Base-by-base conservation (phyloP, 2,888 invertebrate species). In the Pilophorus perplexus region DNA sequence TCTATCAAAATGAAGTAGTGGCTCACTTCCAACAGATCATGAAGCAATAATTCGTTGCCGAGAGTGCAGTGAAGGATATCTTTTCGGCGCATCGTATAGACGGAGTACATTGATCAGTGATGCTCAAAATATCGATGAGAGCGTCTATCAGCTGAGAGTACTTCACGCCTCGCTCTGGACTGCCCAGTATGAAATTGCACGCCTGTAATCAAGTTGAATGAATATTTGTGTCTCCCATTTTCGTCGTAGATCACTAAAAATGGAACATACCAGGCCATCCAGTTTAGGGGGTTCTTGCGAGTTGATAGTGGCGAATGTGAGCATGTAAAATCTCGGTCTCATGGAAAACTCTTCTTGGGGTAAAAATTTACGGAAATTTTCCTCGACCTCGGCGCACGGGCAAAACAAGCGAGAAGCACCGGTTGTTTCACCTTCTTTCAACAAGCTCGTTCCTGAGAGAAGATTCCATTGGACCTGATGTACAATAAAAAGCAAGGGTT, bases 131-230 rank as follows among this genome's bases (percentile, higher is more conserved):
- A 71, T 89, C 85, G 23, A 94, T 85, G 3, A 94, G 78, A 0
- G 94, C 90, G 74, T 93, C 91, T 70, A 96, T 84, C 5, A 97
- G 79, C 44, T 90, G 77, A 0, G 90, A 88, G 79, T 96, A 96
- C 74, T 92, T 89, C 59, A 95, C 80, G 2, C 66, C 69, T 78
- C 91, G 91, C 75, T 96, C 95, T 0, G 92, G 89, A 1, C 93
- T 93, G 57, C 93, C 93, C 69, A 96, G 81, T 67, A 96, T 88
- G 75, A 96, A 96, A 80, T 94, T 96, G 79, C 93, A 92, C 1
- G 95, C 95, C 82, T 78, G 25, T 1, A 37, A 3, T 18, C 33
- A 33, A 33, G n/a, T n/a, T n/a, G n/a, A n/a, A n/a, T n/a, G n/a
- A n/a, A n/a, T n/a, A 4, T 33, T 5, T 16, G 18, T 14, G 14